Evolutionary conservation across 2,888 invertebrate genomes (phyloP).

Genomic region (Campoplex nolae): DNA sequence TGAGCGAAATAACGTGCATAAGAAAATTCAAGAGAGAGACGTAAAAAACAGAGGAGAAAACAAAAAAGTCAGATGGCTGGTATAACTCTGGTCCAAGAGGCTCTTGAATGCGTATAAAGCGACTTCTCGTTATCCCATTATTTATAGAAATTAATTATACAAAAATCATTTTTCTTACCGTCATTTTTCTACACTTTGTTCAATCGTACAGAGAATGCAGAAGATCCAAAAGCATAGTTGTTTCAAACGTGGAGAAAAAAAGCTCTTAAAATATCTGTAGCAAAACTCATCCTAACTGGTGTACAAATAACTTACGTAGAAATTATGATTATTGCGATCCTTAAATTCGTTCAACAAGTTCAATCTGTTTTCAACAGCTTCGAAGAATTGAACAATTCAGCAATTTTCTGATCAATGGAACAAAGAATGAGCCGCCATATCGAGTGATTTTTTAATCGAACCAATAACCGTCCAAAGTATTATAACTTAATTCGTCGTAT

Average conservation of each 20-base stretch:
- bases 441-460: constrained; percentile 18
- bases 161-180: neutral
- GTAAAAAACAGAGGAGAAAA: neutral
- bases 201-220: neutral
- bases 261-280: neutral
- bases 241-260: neutral
- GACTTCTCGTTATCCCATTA: constrained; percentile 63
- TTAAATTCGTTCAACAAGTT: constrained; percentile 1
- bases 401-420: constrained; percentile 4
- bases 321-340: neutral
- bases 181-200: neutral
- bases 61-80: constrained; percentile 38
- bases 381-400: constrained; percentile 6
- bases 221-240: neutral
- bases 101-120: constrained; percentile 56
- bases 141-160: constrained; percentile 56
- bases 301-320: neutral
- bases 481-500: constrained; percentile 11
- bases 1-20: constrained; percentile 53
- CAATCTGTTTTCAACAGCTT: constrained; percentile 5
- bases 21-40: neutral
- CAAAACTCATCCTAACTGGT: neutral
- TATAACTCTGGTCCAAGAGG: constrained; percentile 48
- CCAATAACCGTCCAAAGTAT: constrained; percentile 18
- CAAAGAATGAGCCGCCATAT: constrained; percentile 10